A percentile compares a stretch with the other conserved stretches of the same genome.
Evolutionary conservation across 2,888 invertebrate genomes (phyloP).

Genomic region (Taenaris catops): DNA sequence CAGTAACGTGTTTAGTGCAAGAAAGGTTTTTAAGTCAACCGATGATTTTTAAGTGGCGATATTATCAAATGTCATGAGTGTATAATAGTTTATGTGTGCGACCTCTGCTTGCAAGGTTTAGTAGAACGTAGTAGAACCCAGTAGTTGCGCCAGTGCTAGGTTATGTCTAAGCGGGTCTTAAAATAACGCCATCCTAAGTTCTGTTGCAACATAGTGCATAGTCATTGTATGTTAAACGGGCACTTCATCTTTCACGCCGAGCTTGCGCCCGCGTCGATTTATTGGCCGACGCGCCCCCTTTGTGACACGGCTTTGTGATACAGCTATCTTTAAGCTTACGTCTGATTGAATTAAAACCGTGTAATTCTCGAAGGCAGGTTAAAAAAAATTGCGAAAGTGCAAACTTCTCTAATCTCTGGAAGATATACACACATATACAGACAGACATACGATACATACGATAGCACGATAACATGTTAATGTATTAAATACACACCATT

Average conservation of each 20-base stretch:
- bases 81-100: constrained; percentile 10
- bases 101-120: constrained; percentile 16
- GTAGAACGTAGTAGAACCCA: constrained; percentile 7
- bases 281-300: constrained; percentile 68
- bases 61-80: constrained; percentile 16
- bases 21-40: constrained; percentile 15
- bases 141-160: constrained; percentile 37
- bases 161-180: constrained; percentile 24
- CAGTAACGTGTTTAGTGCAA: constrained; percentile 18
- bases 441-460: no score
- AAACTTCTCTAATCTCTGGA: no score
- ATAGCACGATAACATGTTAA: no score
- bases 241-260: constrained; percentile 71
- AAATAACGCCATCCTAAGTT: constrained; percentile 38
- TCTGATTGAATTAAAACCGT: constrained; percentile 31
- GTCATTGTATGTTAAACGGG: constrained; percentile 77
- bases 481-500: no score
- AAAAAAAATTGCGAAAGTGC: no score
- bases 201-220: constrained; percentile 46
- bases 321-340: constrained; percentile 30
- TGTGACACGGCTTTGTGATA: constrained; percentile 46
- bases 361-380: no score
- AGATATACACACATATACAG: no score
- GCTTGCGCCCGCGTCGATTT: constrained; percentile 59
- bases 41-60: constrained; percentile 20